A percentile compares a stretch with the other conserved stretches of the same genome.
phyloP scores from a whole-genome alignment of 2,113 vertebrate species.

The Dicerorhinus sumatrensis region DNA sequence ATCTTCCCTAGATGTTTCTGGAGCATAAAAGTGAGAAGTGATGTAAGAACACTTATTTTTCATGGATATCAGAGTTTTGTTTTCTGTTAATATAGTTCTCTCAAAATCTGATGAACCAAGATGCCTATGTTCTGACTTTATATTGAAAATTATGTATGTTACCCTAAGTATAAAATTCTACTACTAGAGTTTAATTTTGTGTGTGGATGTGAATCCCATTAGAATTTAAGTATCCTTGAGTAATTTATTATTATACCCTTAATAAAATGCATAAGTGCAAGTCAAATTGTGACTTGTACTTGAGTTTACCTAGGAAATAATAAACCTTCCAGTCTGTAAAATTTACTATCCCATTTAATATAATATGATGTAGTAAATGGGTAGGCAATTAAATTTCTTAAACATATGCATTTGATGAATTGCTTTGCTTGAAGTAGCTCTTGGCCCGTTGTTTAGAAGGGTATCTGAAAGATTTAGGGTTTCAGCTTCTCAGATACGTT shows the following conservation, averaged over 20 bases:
- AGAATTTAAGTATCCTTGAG: constrained; percentile 66
- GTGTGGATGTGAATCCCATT: constrained; percentile 56
- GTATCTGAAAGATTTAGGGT: constrained; percentile 1
- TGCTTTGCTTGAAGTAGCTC: constrained; percentile 40
- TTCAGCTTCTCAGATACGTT: constrained; percentile 36
- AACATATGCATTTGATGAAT: constrained; percentile 54
- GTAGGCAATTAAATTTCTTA: constrained; percentile 58
- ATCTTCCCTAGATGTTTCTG: background rate
- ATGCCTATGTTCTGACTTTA: background rate
- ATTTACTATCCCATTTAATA: constrained; percentile 69
- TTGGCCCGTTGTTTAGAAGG: constrained; percentile 36
- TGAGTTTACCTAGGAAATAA: constrained; percentile 71
- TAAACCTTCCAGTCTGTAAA: constrained; percentile 69
- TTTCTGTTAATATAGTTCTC: constrained; percentile 38
- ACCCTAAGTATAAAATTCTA: background rate
- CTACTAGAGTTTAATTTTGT: constrained; percentile 49
- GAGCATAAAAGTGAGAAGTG: background rate
- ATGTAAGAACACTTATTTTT: background rate
- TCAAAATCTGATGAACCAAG: background rate
- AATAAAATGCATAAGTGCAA: constrained; percentile 74
- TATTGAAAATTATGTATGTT: constrained; percentile 7
- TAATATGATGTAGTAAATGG: constrained; percentile 50
- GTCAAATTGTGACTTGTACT: constrained; percentile 67
- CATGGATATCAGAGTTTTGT: background rate
- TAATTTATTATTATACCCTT: constrained; percentile 68